Conservation (phyloP, 64 coral and sea anemone genomes). For the Stylophora pistillata region DNA sequence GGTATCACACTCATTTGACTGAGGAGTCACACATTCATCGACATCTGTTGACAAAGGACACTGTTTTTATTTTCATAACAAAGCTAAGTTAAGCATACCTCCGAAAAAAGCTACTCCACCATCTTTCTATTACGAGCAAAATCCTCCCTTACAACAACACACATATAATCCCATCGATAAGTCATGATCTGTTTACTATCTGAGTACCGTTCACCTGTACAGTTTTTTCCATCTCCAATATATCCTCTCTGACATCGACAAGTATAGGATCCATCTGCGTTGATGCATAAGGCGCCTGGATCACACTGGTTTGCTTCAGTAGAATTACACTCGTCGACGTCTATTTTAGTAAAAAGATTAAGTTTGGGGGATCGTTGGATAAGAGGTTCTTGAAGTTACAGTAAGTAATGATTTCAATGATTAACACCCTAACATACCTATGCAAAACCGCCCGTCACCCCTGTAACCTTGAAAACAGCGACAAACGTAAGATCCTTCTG, state of each 20-base stretch:
- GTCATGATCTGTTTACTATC: neutral
- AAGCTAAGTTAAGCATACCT: too few species aligned
- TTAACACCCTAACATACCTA: neutral
- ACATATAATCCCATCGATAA: too few species aligned
- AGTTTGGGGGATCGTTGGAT: neutral
- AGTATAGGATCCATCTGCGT: neutral
- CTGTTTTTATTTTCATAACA: too few species aligned
- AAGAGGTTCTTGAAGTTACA: too few species aligned
- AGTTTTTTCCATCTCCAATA: neutral
- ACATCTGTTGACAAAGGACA: too few species aligned
- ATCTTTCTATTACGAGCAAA: too few species aligned
- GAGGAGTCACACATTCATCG: neutral
- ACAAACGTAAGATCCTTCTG: neutral
- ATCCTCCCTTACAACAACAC: too few species aligned
- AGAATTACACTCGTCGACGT: neutral
- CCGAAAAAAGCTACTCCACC: too few species aligned
- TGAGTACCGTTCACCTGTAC: neutral
- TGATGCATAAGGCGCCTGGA: neutral
- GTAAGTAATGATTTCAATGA: neutral
- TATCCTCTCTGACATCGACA: neutral
- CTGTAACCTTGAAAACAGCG: neutral
- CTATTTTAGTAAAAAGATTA: neutral
- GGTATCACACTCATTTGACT: neutral
- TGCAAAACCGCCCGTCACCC: slow-evolving; percentile 15
- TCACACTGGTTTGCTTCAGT: neutral